Conservation (phyloP, 2,888 invertebrate species). For the Aphidoletes aphidimyza region DNA sequence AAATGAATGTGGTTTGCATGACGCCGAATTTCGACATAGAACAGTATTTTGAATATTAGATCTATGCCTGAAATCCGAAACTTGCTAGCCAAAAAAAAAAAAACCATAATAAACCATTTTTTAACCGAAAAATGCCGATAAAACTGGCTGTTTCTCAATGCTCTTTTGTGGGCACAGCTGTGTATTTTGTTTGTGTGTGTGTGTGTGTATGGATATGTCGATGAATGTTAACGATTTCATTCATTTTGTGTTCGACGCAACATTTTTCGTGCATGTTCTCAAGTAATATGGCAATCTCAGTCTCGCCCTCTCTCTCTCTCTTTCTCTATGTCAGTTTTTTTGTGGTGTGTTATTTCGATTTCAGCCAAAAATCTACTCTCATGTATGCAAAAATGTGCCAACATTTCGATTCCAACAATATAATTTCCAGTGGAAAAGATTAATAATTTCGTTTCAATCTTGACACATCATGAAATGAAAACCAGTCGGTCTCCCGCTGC, state of each 20-base stretch:
- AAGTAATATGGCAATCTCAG: too few relatives aligned
- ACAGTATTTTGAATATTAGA: neutral
- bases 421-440: conserved; percentile 4
- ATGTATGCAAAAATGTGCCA: neutral
- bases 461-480: conserved; percentile 1
- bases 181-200: neutral
- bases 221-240: conserved; percentile 30
- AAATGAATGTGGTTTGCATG: neutral
- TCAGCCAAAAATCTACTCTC: neutral
- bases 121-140: conserved; percentile 10
- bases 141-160: neutral
- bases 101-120: too few relatives aligned
- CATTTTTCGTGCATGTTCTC: neutral
- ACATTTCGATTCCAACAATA: neutral
- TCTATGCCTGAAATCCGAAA: neutral
- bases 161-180: neutral
- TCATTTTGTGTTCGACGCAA: neutral
- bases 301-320: too few relatives aligned
- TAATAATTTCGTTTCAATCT: conserved; percentile 36
- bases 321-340: too few relatives aligned
- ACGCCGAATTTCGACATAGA: neutral
- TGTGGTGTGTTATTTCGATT: neutral
- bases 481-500: conserved; percentile 31
- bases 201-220: neutral
- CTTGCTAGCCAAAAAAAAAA: too few relatives aligned